Evolutionary conservation across 2,797 vertebrate species (phyloP).

Genomic region (Spheniscus humboldti): DNA sequence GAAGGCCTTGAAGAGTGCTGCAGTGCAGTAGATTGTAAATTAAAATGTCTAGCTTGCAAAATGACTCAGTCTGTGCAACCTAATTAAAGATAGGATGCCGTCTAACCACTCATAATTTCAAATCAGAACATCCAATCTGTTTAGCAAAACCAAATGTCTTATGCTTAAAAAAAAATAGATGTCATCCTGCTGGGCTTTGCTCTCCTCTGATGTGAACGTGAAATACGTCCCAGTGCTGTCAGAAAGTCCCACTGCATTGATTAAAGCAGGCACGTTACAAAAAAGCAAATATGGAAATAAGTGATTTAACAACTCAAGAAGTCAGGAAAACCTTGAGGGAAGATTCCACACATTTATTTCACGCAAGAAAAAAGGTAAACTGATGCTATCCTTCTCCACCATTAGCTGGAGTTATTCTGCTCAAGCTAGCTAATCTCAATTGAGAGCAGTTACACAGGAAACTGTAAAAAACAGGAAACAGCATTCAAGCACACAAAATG

Average conservation of each 20-base stretch:
- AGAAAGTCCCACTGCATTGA: constrained; percentile 21
- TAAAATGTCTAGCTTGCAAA: constrained; percentile 72
- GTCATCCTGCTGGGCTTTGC: constrained; percentile 43
- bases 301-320: constrained; percentile 44
- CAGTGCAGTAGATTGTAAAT: constrained; percentile 76
- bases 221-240: constrained; percentile 3
- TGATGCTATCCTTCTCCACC: neutral
- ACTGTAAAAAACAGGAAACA: neutral
- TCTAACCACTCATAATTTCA: constrained; percentile 61
- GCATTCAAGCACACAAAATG: neutral
- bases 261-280: constrained; percentile 28
- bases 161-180: neutral
- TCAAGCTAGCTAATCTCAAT: neutral
- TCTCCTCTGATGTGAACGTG: constrained; percentile 20
- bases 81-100: constrained; percentile 70
- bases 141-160: constrained; percentile 53
- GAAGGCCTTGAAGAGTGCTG: constrained; percentile 67
- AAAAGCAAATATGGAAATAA: constrained; percentile 42
- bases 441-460: neutral
- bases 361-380: neutral
- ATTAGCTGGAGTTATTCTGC: neutral
- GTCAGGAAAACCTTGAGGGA: constrained; percentile 31
- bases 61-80: constrained; percentile 70
- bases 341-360: neutral
- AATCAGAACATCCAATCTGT: constrained; percentile 67